These are phyloP conservation scores for Eupeodes corollae DNA, from an alignment of 1,140 invertebrate species.

Conservation along the genomic window DNA sequence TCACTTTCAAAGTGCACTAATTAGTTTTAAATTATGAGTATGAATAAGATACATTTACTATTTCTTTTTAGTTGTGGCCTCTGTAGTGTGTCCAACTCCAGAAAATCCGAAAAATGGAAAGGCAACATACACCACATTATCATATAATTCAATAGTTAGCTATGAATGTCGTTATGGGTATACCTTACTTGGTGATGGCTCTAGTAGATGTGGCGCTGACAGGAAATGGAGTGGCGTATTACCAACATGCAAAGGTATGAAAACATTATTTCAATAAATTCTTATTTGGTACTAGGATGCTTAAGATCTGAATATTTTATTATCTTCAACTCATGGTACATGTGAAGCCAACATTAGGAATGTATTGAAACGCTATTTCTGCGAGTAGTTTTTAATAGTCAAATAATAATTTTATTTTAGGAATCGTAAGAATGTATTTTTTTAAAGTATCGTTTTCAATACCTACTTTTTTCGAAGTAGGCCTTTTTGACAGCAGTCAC, in stretches of 20 bases:
- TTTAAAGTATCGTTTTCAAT: no score
- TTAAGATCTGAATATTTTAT: no score
- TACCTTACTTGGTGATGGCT: constrained; percentile 73
- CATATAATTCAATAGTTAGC: constrained; percentile 85
- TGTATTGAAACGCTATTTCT: no score
- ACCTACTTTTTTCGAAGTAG: no score
- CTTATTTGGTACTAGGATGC: background rate
- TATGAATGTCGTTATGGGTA: constrained; percentile 91
- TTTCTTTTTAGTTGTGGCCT: constrained; percentile 55
- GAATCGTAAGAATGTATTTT: no score
- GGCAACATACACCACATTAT: constrained; percentile 81
- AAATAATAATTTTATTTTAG: no score
- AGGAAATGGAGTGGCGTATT: constrained; percentile 81
- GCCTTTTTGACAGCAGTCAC: no score
- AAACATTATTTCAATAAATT: background rate
- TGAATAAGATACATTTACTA: background rate
- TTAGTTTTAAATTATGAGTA: no score
- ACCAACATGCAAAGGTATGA: constrained; percentile 63
- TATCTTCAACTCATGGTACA: no score
- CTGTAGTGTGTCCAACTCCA: constrained; percentile 79
- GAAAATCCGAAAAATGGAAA: constrained; percentile 82
- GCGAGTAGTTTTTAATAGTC: no score
- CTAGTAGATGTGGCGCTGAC: constrained; percentile 79
- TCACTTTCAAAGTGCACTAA: no score
- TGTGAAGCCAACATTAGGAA: no score